Base-by-base conservation (phyloP, 2,888 invertebrate species). In the Nebria salina region DNA sequence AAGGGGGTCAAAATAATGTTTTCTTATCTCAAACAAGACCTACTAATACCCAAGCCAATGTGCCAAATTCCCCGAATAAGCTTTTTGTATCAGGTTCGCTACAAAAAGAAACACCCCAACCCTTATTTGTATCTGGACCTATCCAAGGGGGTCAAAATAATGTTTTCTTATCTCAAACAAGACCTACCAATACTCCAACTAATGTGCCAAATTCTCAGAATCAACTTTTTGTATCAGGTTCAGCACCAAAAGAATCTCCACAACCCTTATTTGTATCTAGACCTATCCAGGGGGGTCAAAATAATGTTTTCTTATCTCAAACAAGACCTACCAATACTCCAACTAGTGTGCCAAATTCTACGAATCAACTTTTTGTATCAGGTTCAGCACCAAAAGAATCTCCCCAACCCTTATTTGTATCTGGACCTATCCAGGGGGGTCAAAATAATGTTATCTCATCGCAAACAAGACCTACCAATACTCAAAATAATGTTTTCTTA, bases 131-230 rank as follows among this genome's bases (percentile, higher is more conserved):
- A 2, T 54, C 54, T 54, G 7, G 7, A 1, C 7, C 54, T 54
- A 2, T 8, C 54, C 54, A 54, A 1, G 54, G 54, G 3, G 54
- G 54, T 11, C 54, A 54, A 54, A 54, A 54, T 54, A 54, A 74
- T 41, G n/a, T 43, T 74, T 74, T 74, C 42, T n/a, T n/a, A 15
- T 54, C 43, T 20, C 72, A 72, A 20, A 13, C 13, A 13, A 70
- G 72, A 70, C 72, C 72, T 15, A 41, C 42, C 26, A 72, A 26
- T 20, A 73, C 11, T 73, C 65, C 2, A 72, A 73, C 73, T 20
- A 43, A 54, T 8, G 7, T 13, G 20, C 54, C 13, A 54, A 54
- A 54, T 6, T 2, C 54, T 54, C 54, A 54, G 8, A 54, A 54
- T 8, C 8, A 54, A 54, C 7, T 54, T 6, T 54, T 54, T 54